Conservation (phyloP, 2,797 vertebrate genomes). For the Silurus lanzhouensis region DNA sequence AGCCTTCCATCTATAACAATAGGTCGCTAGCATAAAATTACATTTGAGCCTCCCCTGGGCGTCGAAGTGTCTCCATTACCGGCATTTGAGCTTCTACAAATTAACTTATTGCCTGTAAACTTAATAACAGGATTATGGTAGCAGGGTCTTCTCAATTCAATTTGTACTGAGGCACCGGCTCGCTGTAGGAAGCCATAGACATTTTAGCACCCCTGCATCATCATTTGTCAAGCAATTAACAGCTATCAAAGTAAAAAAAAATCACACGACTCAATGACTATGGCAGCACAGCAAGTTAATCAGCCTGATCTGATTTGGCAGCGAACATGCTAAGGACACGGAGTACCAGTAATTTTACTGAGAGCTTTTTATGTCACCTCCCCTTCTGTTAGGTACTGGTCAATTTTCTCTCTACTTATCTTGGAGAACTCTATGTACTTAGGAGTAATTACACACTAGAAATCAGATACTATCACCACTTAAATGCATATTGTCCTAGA, state of each 20-base stretch:
- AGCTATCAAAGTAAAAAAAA: slow-evolving; percentile 40
- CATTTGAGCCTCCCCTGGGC: slow-evolving; percentile 56
- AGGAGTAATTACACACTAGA: slow-evolving; percentile 4
- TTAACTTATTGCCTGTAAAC: slow-evolving; percentile 62
- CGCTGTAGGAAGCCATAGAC: slow-evolving; percentile 55
- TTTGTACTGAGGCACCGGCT: slow-evolving; percentile 60
- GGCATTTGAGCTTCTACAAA: slow-evolving; percentile 58
- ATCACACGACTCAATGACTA: slow-evolving; percentile 36
- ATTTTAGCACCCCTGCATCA: slow-evolving; percentile 54
- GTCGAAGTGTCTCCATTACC: slow-evolving; percentile 60
- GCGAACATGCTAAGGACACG: slow-evolving; percentile 28
- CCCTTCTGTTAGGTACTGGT: neutral
- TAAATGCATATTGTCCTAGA: neutral
- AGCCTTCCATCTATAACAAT: slow-evolving; percentile 59
- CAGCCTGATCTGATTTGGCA: slow-evolving; percentile 34
- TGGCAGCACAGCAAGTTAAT: slow-evolving; percentile 24
- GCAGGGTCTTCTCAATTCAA: slow-evolving; percentile 61
- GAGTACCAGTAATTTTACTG: neutral
- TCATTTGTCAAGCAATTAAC: slow-evolving; percentile 59
- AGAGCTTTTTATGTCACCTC: neutral
- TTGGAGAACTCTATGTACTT: neutral
- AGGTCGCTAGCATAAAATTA: slow-evolving; percentile 63
- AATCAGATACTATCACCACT: neutral
- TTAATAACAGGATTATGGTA: slow-evolving; percentile 60
- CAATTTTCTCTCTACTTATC: slow-evolving; percentile 8